A percentile compares a stretch with the other conserved stretches of the same genome.
phyloP scores from a whole-genome alignment of 2,888 invertebrate species.

The Drosophila colorata region DNA sequence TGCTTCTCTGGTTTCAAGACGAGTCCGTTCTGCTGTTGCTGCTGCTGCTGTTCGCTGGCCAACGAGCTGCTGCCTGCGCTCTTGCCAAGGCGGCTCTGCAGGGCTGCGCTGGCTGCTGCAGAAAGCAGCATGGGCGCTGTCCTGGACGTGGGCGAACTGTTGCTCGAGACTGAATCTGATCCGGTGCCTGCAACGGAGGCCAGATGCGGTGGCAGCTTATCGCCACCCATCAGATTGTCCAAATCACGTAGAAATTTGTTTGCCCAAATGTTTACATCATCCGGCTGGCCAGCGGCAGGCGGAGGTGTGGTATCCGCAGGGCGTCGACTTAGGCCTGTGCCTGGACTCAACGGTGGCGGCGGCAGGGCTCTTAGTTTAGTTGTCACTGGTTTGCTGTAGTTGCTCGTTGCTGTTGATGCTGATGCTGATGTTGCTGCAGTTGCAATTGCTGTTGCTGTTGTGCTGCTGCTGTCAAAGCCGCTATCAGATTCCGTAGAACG shows the following conservation, averaged over 20 bases:
- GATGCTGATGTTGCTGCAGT: conserved; percentile 44
- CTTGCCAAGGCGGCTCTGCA: conserved; percentile 80
- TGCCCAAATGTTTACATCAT: conserved; percentile 85
- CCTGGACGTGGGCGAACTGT: conserved; percentile 70
- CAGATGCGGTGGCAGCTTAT: conserved; percentile 75
- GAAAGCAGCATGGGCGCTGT: conserved; percentile 81
- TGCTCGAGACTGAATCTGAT: conserved; percentile 48
- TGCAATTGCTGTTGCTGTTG: conserved; percentile 61
- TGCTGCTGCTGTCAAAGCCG: conserved; percentile 78
- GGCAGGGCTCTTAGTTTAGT: conserved; percentile 78
- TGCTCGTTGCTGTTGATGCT: conserved; percentile 14
- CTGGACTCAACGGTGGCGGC: conserved; percentile 64
- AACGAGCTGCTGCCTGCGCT: conserved; percentile 20
- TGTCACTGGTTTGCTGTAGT: conserved; percentile 66
- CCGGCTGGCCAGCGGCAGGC: conserved; percentile 51
- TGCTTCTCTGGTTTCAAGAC: conserved; percentile 85
- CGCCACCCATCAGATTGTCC: conserved; percentile 84
- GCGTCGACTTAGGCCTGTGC: conserved; percentile 9
- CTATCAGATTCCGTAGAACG: conserved; percentile 83
- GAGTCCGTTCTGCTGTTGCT: conserved; percentile 70
- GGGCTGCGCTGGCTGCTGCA: conserved; percentile 80
- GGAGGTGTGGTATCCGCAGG: conserved; percentile 25
- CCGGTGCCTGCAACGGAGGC: conserved; percentile 33
- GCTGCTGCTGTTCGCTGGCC: conserved; percentile 41
- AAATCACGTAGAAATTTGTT: conserved; percentile 85